phyloP scores from a whole-genome alignment of 2,797 vertebrate genomes.

The Mallotus villosus region DNA sequence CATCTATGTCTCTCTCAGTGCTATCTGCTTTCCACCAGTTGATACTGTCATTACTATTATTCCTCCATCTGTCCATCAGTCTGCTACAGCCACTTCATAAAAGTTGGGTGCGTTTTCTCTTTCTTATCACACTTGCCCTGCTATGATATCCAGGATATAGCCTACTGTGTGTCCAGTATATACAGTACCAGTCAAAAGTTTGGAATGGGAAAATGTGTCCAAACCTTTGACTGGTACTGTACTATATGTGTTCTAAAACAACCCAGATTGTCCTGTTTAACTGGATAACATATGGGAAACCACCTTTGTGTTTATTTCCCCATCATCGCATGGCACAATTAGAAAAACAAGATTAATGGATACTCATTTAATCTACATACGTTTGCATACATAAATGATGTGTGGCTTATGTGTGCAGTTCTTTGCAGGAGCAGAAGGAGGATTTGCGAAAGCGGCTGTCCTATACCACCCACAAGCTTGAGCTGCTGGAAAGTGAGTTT shows the following conservation, averaged over 20 bases:
- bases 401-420: conserved; percentile 70
- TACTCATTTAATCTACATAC: too few species aligned
- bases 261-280: conserved; percentile 54
- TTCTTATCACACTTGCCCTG: conserved; percentile 63
- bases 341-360: too few species aligned
- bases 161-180: conserved; percentile 42
- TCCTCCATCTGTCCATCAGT: conserved; percentile 69
- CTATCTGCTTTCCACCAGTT: conserved; percentile 57
- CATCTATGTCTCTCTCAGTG: conserved; percentile 34
- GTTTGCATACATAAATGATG: conserved; percentile 30
- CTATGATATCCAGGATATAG: conserved; percentile 43
- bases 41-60: conserved; percentile 70
- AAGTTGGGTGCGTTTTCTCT: conserved; percentile 62
- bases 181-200: background rate
- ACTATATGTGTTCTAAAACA: conserved; percentile 55
- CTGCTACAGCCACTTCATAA: conserved; percentile 46
- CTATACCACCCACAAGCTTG: conserved; percentile 95
- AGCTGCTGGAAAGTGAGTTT: conserved; percentile 94
- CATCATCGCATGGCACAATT: conserved; percentile 4
- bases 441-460: conserved; percentile 94
- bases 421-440: conserved; percentile 96
- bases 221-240: too few species aligned
- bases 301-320: conserved; percentile 47
- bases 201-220: too few species aligned
- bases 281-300: conserved; percentile 52